These are phyloP conservation scores for Peromyscus eremicus DNA, from an alignment of 2,797 vertebrate genomes.

Conservation along the genomic window DNA sequence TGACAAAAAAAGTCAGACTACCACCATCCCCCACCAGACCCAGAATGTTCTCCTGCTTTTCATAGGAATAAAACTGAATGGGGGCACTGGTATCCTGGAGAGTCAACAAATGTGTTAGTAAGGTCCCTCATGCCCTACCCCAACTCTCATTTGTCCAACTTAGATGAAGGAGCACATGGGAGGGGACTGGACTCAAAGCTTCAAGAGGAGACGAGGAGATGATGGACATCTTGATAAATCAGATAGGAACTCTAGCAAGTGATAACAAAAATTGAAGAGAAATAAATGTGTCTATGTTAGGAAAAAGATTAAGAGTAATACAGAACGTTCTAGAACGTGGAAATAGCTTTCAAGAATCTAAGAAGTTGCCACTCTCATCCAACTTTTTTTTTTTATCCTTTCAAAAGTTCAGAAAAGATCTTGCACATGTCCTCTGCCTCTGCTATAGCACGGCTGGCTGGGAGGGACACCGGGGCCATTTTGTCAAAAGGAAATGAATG, in stretches of 20 bases:
- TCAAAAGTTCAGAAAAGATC: slow-evolving; percentile 3
- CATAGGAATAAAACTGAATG: background rate
- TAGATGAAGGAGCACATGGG: background rate
- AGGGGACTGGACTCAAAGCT: background rate
- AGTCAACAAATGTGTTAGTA: too few relatives aligned
- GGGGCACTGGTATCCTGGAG: background rate
- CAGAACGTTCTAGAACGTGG: background rate
- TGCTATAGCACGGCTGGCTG: background rate
- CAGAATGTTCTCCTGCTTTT: background rate
- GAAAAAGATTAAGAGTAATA: background rate
- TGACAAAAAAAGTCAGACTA: too few relatives aligned
- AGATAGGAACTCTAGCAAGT: background rate
- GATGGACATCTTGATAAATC: background rate
- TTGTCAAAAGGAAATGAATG: background rate
- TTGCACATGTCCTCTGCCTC: background rate
- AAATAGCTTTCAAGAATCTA: background rate
- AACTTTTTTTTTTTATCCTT: background rate
- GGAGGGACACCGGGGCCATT: background rate
- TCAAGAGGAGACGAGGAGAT: background rate
- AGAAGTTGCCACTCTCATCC: background rate
- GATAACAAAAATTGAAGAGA: background rate
- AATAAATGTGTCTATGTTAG: background rate
- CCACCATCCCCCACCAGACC: too few relatives aligned
- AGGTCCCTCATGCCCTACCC: background rate
- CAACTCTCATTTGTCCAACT: background rate